Evolutionary conservation across 2,113 vertebrate genomes (phyloP).

Genomic region (Anhinga rufa): DNA sequence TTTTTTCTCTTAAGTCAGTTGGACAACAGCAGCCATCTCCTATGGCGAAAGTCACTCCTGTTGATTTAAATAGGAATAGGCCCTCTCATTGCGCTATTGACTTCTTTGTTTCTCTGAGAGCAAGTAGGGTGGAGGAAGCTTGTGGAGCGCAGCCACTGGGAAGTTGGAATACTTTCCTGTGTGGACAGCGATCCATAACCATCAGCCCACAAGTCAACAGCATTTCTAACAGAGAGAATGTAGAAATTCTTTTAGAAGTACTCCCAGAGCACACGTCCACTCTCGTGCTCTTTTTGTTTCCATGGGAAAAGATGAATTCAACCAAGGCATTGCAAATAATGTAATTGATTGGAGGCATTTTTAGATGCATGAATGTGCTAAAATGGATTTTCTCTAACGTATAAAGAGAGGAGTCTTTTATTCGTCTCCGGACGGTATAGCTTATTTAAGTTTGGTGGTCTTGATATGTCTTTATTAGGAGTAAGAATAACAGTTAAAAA

Average conservation of each 20-base stretch:
- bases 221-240: rapidly evolving
- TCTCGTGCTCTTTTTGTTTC: not conserved
- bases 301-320: not conserved
- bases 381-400: not conserved
- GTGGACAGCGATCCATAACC: not conserved
- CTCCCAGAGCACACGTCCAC: rapidly evolving
- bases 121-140: not conserved
- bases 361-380: not conserved
- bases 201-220: not conserved
- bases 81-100: not conserved
- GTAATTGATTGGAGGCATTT: not conserved
- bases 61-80: not conserved
- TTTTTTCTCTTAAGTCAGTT: not conserved
- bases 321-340: not conserved
- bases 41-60: not conserved
- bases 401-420: not conserved
- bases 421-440: not conserved
- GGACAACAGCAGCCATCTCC: not conserved
- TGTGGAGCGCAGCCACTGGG: not conserved
- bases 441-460: not conserved
- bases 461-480: slow-evolving; percentile 10
- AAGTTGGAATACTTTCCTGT: not conserved
- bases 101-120: slow-evolving; percentile 28
- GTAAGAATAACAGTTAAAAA: not conserved
- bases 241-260: not conserved